These are phyloP conservation scores for Drosophila arizonae DNA, from an alignment of 1,140 invertebrate species.

Conservation along the genomic window DNA sequence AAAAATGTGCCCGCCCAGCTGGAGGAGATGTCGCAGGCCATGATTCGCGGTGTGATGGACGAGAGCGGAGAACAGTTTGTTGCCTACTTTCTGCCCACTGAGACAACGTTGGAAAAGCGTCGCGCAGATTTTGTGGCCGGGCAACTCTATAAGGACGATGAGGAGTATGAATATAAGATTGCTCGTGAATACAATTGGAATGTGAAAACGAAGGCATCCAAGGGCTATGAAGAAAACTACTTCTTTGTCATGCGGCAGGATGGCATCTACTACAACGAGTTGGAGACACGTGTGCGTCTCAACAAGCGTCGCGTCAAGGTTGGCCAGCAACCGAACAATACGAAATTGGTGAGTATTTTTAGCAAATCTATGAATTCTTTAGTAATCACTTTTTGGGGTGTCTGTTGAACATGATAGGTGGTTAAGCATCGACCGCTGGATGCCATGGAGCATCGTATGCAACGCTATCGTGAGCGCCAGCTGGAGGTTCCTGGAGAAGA, in stretches of 20 bases:
- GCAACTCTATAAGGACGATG: slow-evolving; percentile 94
- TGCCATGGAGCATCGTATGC: slow-evolving; percentile 92
- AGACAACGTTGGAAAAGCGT: slow-evolving; percentile 95
- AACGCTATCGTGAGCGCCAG: slow-evolving; percentile 92
- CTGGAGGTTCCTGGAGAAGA: slow-evolving; percentile 93
- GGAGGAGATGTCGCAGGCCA: slow-evolving; percentile 99
- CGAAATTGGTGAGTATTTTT: slow-evolving; percentile 84
- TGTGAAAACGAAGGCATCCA: slow-evolving; percentile 98
- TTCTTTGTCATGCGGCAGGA: slow-evolving; percentile 97
- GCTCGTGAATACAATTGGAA: slow-evolving; percentile 99
- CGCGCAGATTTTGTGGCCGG: slow-evolving; percentile 89
- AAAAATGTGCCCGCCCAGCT: slow-evolving; percentile 92
- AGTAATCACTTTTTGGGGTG: not conserved
- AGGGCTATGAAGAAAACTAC: slow-evolving; percentile 99
- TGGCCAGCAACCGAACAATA: slow-evolving; percentile 86
- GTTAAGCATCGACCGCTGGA: slow-evolving; percentile 96
- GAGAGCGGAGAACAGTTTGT: slow-evolving; percentile 99
- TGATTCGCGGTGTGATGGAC: slow-evolving; percentile 99
- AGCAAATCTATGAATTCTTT: not conserved
- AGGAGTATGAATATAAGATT: slow-evolving; percentile 98
- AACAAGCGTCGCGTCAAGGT: slow-evolving; percentile 93
- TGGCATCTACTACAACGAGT: slow-evolving; percentile 97
- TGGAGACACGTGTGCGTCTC: slow-evolving; percentile 96
- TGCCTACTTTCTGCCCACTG: slow-evolving; percentile 98
- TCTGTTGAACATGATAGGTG: slow-evolving; percentile 80